Conservation (phyloP, 2,113 vertebrate genomes). For the Poecilia latipinna region DNA sequence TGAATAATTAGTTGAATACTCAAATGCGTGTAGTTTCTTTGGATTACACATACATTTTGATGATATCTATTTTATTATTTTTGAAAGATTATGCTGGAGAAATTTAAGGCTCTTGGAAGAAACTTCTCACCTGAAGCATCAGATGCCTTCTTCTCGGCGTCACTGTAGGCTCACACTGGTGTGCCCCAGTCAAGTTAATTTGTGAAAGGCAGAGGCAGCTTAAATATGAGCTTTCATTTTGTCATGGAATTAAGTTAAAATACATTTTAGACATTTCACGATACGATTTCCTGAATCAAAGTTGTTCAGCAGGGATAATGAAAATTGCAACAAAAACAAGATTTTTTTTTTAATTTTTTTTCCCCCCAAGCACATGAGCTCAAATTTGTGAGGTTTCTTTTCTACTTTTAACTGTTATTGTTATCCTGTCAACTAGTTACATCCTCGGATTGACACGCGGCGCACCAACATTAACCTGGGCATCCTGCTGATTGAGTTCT, state of each 20-base stretch:
- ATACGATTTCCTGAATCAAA: too few relatives aligned
- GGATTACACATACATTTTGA: neutral
- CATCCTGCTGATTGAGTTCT: constrained; percentile 98
- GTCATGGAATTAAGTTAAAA: too few relatives aligned
- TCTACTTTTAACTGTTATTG: neutral
- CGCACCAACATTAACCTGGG: constrained; percentile 93
- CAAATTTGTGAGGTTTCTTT: neutral
- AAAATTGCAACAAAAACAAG: too few relatives aligned
- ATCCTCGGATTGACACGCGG: constrained; percentile 93
- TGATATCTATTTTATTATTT: neutral
- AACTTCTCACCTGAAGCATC: neutral
- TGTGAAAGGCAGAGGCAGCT: too few relatives aligned
- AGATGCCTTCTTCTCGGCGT: too few relatives aligned
- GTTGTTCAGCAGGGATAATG: too few relatives aligned
- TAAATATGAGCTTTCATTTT: too few relatives aligned
- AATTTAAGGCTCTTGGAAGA: neutral
- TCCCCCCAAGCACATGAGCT: too few relatives aligned
- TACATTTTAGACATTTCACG: too few relatives aligned
- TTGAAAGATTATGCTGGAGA: neutral
- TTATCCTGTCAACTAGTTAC: constrained; percentile 80
- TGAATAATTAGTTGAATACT: neutral
- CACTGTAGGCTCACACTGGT: too few relatives aligned
- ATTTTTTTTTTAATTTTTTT: too few relatives aligned
- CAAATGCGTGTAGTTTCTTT: neutral
- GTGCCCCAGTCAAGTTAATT: too few relatives aligned